Evolutionary conservation across 2,888 invertebrate genomes (phyloP), one percentile per base, ranked within the genome.

Genomic region (Agrotis clavis): DNA sequence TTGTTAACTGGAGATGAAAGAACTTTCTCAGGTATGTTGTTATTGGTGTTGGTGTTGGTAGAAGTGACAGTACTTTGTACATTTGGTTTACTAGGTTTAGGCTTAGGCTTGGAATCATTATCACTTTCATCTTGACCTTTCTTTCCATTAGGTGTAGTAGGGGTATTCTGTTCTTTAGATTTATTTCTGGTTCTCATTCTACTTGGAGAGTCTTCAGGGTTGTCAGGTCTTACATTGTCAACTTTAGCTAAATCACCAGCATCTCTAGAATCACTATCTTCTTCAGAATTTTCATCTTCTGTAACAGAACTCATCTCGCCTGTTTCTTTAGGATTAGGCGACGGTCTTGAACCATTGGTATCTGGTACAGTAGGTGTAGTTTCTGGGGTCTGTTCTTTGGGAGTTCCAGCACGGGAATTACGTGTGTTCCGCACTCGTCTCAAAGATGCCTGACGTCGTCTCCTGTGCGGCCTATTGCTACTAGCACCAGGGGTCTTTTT

Each of bases 401-500:
- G 97, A 61, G 97, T 98, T 81, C 97, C 98, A 86, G 98, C 98
- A 90, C 98, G 97, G 85, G 98, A 98, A 91, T 98, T 98, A 82
- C 99, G 97, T 70, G 99, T 98, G 89, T 98, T 98, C 83, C 99
- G 97, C 84, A 99, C 99, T 89, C 99, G 97, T 85, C 99, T 97
- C 87, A 99, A 96, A 65, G 99, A 98, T 86, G 98, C 98, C 93
- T 98, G 98, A 67, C 99, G 97, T 82, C 99, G 97, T 91, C 99
- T 97, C 83, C 99, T 97, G 92, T 99, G 99, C 41, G 99, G 99
- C 86, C 99, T 97, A 94, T 99, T 99, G 92, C 99, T 99, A 93
- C 99, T 99, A 79, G 99, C 99, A 89, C 99, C 99, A 25, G 99
- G 99, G 53, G 99, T 99, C 96, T 99, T 99, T 97, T 99, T 99